Conservation (phyloP, 2,888 invertebrate species). For the Catocala fraxini region DNA sequence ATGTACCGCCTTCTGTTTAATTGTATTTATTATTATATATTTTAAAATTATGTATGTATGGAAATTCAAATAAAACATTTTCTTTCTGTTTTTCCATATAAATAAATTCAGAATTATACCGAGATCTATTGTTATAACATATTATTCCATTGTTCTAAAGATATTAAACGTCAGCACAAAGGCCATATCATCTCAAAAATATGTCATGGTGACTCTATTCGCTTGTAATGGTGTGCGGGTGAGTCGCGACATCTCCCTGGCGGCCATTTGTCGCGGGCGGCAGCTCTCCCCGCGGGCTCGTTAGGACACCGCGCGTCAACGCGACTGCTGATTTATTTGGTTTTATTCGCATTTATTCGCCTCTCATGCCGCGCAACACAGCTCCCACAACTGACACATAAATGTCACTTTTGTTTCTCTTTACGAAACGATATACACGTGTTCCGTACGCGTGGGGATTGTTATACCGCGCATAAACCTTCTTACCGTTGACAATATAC, state of each 20-base stretch:
- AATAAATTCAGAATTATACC: no score
- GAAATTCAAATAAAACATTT: no score
- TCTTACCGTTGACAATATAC: no score
- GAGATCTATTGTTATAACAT: no score
- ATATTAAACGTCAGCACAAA: neutral
- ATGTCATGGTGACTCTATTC: slow-evolving; percentile 42
- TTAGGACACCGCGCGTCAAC: slow-evolving; percentile 72
- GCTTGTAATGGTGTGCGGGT: slow-evolving; percentile 42
- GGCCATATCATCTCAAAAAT: slow-evolving; percentile 1
- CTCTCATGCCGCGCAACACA: slow-evolving; percentile 51
- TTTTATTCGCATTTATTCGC: slow-evolving; percentile 37
- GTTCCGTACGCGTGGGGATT: slow-evolving; percentile 50
- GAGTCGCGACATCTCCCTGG: slow-evolving; percentile 63
- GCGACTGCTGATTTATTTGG: slow-evolving; percentile 75
- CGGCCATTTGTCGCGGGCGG: slow-evolving; percentile 77
- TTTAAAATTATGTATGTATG: no score
- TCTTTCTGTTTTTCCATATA: no score
- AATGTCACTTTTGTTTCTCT: slow-evolving; percentile 85
- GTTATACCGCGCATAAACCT: neutral
- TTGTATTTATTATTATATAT: no score
- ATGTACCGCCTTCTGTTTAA: no score
- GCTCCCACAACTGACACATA: slow-evolving; percentile 82
- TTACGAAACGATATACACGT: slow-evolving; percentile 73
- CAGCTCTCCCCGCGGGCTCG: slow-evolving; percentile 71
- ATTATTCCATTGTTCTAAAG: no score